Percentiles rank a stretch among this genome's conserved stretches.
These are phyloP conservation scores for Augiades crinisus DNA, from an alignment of 2,888 invertebrate genomes.

Conservation along the genomic window DNA sequence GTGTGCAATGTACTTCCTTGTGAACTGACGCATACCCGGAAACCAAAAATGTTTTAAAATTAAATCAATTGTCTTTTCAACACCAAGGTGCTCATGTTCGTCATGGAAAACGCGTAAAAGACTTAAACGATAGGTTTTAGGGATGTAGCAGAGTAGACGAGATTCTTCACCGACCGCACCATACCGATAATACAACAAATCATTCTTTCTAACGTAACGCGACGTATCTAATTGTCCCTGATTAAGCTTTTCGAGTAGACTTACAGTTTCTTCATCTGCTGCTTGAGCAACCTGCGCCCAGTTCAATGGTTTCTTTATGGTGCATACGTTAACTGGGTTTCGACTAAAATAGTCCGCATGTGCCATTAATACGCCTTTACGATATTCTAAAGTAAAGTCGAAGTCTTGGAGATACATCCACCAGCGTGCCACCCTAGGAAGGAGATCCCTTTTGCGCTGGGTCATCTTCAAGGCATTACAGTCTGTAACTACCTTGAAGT, in stretches of 20 bases:
- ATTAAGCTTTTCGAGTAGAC: constrained; percentile 29
- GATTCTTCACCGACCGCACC: neutral
- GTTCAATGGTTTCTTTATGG: neutral
- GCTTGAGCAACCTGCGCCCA: constrained; percentile 28
- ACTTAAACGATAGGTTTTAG: neutral
- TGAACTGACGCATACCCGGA: neutral
- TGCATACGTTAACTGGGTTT: neutral
- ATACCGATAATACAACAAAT: neutral
- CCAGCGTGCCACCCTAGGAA: constrained; percentile 38
- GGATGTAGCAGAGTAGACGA: neutral
- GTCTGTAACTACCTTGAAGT: constrained; percentile 31
- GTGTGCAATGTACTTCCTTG: neutral
- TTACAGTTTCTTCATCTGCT: constrained; percentile 33
- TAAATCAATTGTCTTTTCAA: constrained; percentile 2
- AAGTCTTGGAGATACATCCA: constrained; percentile 39
- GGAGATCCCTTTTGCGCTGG: constrained; percentile 36
- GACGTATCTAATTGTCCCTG: constrained; percentile 29
- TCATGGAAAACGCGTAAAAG: constrained; percentile 2
- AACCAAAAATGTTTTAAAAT: constrained; percentile 4
- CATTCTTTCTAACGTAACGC: constrained; percentile 27
- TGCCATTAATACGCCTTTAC: constrained; percentile 23
- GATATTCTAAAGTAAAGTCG: constrained; percentile 30
- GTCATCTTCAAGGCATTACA: constrained; percentile 40
- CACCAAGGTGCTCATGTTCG: neutral
- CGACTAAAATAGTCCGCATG: constrained; percentile 8